A percentile compares a stretch with the other conserved stretches of the same genome.
Evolutionary conservation across 2,797 vertebrate genomes (phyloP).

Genomic region (Monodelphis domestica): DNA sequence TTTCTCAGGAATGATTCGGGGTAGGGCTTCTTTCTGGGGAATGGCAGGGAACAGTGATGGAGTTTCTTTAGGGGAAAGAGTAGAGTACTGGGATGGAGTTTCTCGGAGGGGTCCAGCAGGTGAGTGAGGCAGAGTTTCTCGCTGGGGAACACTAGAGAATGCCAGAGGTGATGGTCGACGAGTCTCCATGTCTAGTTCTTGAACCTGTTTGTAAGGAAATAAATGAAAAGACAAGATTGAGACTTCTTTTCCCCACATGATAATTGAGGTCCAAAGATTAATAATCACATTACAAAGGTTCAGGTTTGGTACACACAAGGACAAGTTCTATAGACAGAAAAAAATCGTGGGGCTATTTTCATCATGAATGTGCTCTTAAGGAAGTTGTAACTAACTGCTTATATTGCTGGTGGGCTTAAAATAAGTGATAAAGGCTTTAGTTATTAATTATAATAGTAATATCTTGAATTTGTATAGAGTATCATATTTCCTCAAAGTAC

Average conservation of each 20-base stretch:
- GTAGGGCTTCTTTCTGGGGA: constrained; percentile 48
- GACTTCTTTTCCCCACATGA: background rate
- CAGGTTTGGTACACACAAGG: background rate
- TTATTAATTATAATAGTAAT: background rate
- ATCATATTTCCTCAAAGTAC: background rate
- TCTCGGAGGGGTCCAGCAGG: constrained; percentile 62
- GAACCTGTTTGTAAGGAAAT: constrained; percentile 64
- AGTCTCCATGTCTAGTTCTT: constrained; percentile 72
- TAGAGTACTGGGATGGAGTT: constrained; percentile 51
- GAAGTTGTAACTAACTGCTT: background rate
- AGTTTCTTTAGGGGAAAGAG: constrained; percentile 69
- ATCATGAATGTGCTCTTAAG: background rate
- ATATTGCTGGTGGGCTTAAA: background rate
- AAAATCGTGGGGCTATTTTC: background rate
- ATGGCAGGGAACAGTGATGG: constrained; percentile 50
- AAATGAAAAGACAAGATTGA: constrained; percentile 43
- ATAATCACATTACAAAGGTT: background rate
- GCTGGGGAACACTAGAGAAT: constrained; percentile 47
- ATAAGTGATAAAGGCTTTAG: background rate
- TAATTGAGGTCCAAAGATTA: background rate
- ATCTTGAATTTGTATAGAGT: background rate
- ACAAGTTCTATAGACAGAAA: background rate
- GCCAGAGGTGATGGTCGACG: constrained; percentile 62
- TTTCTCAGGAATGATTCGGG: constrained; percentile 63
- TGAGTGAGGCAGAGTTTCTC: constrained; percentile 52